Base-by-base conservation (phyloP, 2,888 invertebrate genomes). In the Amiota minor region DNA sequence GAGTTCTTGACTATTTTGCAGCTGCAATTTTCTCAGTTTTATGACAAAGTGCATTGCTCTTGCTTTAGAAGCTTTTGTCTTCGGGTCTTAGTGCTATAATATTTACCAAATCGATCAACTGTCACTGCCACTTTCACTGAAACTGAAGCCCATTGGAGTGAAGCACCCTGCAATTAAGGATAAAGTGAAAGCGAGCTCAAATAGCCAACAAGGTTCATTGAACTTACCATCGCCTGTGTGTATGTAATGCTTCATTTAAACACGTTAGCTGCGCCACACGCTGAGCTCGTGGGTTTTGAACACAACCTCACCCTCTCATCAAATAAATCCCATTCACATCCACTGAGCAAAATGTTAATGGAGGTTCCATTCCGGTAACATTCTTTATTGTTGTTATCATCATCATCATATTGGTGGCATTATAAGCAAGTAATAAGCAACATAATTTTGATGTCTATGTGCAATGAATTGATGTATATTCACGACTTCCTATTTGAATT, bases 401-500 rank as follows among this genome's bases (percentile, higher is more conserved):
- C 50, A 49, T 50, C 67, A 20, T 50, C 67, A 61, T 61, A 23
- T 35, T 35, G 35, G 35, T 35, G 23, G 11, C 18, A 50, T 68
- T 20, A 16, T 59, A 9, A 16, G 11, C 18, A 20, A 9, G 6
- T 35, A 35, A 35, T 35, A 35, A 35, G 35, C 6, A 35, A 18
- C n/a, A 68, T 68, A 46, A 50, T 68, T 46, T 50, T 68, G 20
- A 23, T 68, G 50, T 68, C 50, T 53, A n/a, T 23, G 20, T 68
- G 71, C 71, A 71, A 68, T 55, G 73, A 75, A 77, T 78, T 83
- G 85, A 86, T 81, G 83, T 83, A 84, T 79, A 75, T 75, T 78
- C 71, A 70, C 73, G 74, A 77, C 78, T 77, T 79, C 74, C 80
- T 78, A 70, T 59, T 49, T 69, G 67, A 65, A 55, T 72, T 56